Evolutionary conservation across 2,888 invertebrate species (phyloP), one percentile per base, ranked within the genome.

Genomic region (Philopedon plagiatum): DNA sequence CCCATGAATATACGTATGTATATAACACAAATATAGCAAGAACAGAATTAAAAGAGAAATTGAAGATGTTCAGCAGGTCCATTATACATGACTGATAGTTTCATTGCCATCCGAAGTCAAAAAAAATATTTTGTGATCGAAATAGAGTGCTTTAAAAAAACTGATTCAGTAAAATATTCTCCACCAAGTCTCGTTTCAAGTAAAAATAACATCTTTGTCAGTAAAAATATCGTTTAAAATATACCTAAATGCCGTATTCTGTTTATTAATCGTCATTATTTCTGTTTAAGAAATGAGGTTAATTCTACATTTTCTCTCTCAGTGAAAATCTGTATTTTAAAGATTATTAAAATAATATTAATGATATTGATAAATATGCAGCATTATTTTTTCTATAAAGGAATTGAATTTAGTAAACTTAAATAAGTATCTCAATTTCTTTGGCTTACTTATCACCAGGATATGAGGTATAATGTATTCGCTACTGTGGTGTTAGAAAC

Each of bases 241-340:
- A 44, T 19, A 9, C n/a, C n/a, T n/a, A 44, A 19, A 9, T 8
- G 18, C 34, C 19, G 7, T 44, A 44, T 44, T 44, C 11, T 44
- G 19, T 3, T 19, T 18, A 19, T n/a, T 44, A 44, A 44, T 18
- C 7, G n/a, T 44, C 18, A 44, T 44, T 18, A 19, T 44, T 44
- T 44, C 9, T 44, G 1, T 44, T 44, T 19, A 19, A 5, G 11
- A 11, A 44, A 19, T 44, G 44, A 44, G 44, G 44, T 44, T 44
- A 44, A 44, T 44, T 44, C 19, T 44, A 44, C 44, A 44, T 44
- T 44, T 44, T 44, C 44, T 44, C 19, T 44, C 44, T 44, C 19
- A 18, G 5, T 44, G 44, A 44, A 44, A 44, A 44, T 44, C 19
- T 19, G 19, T n/a, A 9, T 44, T 18, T 19, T 19, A 44, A 44